phyloP scores from a whole-genome alignment of 2,113 vertebrate genomes.

The Paraplagusia blochii region DNA sequence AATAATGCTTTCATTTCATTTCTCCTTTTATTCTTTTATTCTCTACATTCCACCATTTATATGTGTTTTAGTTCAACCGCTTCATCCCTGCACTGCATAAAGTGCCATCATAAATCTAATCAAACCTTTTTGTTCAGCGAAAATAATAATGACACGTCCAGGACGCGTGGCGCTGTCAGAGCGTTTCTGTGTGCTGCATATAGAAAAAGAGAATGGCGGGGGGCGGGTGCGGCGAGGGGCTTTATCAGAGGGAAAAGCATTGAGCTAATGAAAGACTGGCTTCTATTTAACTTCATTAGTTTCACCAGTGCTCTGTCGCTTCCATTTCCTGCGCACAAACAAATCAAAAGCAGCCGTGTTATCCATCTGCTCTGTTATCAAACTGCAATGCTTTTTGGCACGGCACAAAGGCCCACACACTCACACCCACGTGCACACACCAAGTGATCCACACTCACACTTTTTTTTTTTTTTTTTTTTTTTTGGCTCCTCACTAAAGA shows the following conservation, averaged over 20 bases:
- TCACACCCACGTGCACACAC: conserved; percentile 13
- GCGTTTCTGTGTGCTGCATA: too few species aligned
- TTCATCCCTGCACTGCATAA: too few species aligned
- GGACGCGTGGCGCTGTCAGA: too few species aligned
- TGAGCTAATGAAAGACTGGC: conserved; percentile 48
- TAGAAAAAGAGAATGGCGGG: conserved; percentile 11
- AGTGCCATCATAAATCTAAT: too few species aligned
- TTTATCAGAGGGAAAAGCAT: conserved; percentile 25
- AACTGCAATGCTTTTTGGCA: conserved; percentile 45
- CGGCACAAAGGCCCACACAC: not conserved
- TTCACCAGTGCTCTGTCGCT: conserved; percentile 38
- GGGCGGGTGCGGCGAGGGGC: not conserved
- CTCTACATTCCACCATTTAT: too few species aligned
- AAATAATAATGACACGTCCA: too few species aligned
- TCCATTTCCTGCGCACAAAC: conserved; percentile 44
- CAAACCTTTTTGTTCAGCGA: too few species aligned
- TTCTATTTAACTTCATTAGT: conserved; percentile 56
- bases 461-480: too few species aligned
- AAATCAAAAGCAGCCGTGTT: conserved; percentile 42
- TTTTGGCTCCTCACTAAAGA: too few species aligned
- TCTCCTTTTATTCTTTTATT: too few species aligned
- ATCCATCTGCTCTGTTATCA: conserved; percentile 54
- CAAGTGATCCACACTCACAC: conserved; percentile 1
- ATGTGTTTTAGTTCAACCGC: too few species aligned
- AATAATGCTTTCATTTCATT: too few species aligned